Percentiles rank a stretch among this genome's conserved stretches.
Conservation (phyloP, 2,113 vertebrate genomes). For the Siphamia tubifer region DNA sequence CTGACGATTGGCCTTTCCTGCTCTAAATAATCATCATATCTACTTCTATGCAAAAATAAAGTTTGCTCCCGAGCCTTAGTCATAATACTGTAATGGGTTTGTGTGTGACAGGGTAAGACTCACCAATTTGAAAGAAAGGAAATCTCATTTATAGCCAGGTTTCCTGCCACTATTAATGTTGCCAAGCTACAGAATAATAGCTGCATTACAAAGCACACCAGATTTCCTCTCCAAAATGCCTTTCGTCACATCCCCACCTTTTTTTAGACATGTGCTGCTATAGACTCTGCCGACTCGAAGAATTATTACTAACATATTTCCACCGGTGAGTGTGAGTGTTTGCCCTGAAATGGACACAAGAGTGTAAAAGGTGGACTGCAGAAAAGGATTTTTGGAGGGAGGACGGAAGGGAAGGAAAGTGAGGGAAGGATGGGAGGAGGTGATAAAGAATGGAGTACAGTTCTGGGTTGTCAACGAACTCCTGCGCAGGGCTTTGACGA, state of each 20-base stretch:
- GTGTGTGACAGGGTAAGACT: neutral
- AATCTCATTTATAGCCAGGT: slow-evolving; percentile 14
- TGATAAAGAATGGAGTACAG: slow-evolving; percentile 9
- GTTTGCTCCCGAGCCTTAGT: no score
- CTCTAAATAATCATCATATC: no score
- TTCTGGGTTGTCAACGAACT: neutral
- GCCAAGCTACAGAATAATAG: slow-evolving; percentile 35
- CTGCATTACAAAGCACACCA: slow-evolving; percentile 22
- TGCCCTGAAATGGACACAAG: neutral
- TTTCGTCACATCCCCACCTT: neutral
- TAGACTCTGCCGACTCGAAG: neutral
- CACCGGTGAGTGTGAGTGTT: neutral
- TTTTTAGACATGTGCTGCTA: no score
- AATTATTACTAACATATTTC: neutral
- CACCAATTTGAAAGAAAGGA: slow-evolving; percentile 7
- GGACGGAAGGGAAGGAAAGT: slow-evolving; percentile 23
- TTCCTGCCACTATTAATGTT: slow-evolving; percentile 46
- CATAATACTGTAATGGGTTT: no score
- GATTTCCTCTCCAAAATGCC: neutral
- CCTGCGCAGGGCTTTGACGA: neutral
- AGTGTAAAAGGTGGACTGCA: neutral
- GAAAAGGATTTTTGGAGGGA: no score
- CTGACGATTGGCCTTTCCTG: no score
- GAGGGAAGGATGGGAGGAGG: slow-evolving; percentile 27
- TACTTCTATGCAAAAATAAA: no score